Conservation (phyloP, 2,797 vertebrate genomes). For the Anniella stebbinsi region DNA sequence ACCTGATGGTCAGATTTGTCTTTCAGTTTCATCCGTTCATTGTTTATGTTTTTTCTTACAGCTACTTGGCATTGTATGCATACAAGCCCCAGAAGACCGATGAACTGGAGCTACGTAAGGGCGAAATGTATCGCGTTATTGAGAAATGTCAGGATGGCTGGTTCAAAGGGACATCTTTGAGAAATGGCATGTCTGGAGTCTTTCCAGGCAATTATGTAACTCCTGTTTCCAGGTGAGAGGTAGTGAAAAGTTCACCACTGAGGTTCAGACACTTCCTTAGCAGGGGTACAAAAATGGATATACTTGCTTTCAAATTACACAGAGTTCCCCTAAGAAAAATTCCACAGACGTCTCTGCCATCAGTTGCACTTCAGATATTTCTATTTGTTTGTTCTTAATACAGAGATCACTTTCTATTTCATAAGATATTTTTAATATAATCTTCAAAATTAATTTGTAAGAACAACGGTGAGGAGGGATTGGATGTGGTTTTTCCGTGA, state of each 20-base stretch:
- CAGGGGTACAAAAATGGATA: neutral
- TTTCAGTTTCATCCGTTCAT: neutral
- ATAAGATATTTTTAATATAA: constrained; percentile 11
- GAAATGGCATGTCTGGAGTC: constrained; percentile 92
- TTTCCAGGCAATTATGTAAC: constrained; percentile 99
- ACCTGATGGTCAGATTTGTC: neutral
- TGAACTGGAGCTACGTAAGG: constrained; percentile 95
- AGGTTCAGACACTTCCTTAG: neutral
- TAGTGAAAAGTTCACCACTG: neutral
- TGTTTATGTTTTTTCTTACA: constrained; percentile 67
- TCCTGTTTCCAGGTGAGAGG: constrained; percentile 91
- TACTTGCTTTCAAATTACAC: constrained; percentile 31
- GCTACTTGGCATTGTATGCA: constrained; percentile 96
- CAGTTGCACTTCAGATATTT: neutral
- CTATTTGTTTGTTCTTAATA: neutral
- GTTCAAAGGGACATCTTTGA: constrained; percentile 96
- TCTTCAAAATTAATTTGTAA: neutral
- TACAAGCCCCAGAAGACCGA: constrained; percentile 99
- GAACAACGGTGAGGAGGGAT: neutral
- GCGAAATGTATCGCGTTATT: constrained; percentile 98
- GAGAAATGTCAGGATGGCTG: constrained; percentile 99
- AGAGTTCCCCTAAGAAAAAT: neutral
- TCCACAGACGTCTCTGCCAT: neutral
- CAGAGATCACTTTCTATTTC: neutral
- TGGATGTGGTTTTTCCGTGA: neutral